These are phyloP conservation scores for Phortica okadai DNA, from an alignment of 2,888 invertebrate species.

Conservation along the genomic window DNA sequence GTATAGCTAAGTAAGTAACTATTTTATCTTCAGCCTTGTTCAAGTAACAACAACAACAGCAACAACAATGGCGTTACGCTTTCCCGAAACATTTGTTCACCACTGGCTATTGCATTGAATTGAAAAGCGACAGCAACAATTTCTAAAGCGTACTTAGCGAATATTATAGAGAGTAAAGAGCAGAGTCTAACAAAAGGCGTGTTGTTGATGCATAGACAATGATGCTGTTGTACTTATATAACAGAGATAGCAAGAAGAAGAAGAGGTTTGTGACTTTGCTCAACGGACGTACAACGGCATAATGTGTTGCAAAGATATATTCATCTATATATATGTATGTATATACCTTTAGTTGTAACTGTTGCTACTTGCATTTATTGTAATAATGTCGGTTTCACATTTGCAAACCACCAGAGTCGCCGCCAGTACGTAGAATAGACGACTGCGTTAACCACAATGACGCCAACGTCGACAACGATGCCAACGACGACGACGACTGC, in stretches of 20 bases:
- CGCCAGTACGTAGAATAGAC: slow-evolving; percentile 43
- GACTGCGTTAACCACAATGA: slow-evolving; percentile 23
- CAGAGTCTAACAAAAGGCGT: slow-evolving; percentile 12
- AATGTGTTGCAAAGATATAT: too few species aligned
- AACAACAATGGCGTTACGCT: slow-evolving; percentile 31
- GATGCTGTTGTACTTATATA: neutral
- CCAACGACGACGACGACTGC: neutral
- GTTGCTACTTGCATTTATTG: slow-evolving; percentile 19
- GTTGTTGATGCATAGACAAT: neutral
- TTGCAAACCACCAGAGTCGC: slow-evolving; percentile 41
- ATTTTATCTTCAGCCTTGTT: slow-evolving; percentile 69
- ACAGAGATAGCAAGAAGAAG: neutral
- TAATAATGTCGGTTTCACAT: slow-evolving; percentile 7
- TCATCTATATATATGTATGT: neutral
- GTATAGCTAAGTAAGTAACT: slow-evolving; percentile 71
- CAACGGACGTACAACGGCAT: neutral
- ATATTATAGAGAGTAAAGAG: slow-evolving; percentile 23
- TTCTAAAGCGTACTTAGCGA: slow-evolving; percentile 28
- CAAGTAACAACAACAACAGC: slow-evolving; percentile 15
- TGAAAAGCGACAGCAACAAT: slow-evolving; percentile 51
- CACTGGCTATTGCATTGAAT: slow-evolving; percentile 47
- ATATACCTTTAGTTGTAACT: neutral
- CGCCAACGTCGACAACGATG: slow-evolving; percentile 38
- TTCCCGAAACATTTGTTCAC: slow-evolving; percentile 14
- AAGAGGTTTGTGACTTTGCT: neutral